Conservation (phyloP, 2,113 vertebrate species). For the Trogon melanurus region DNA sequence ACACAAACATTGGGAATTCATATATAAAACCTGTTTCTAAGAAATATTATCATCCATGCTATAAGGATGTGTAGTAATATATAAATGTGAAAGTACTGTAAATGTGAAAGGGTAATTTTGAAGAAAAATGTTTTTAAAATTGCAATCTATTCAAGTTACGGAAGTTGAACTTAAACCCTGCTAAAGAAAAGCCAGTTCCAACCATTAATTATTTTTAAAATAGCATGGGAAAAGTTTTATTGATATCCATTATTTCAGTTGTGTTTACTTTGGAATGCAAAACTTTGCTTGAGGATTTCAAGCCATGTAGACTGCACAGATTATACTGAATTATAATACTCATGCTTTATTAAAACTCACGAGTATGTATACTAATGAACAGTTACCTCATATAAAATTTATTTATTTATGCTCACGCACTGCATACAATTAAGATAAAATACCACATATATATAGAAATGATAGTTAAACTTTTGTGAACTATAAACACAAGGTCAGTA, state of each 20-base stretch:
- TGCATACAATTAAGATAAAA: slow-evolving; percentile 39
- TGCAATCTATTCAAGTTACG: not conserved
- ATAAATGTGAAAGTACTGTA: not conserved
- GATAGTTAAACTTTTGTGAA: slow-evolving; percentile 22
- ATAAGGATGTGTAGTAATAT: not conserved
- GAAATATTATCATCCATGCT: not conserved
- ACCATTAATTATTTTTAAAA: slow-evolving; percentile 1
- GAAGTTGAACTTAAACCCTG: not conserved
- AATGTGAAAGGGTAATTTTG: not conserved
- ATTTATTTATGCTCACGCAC: not conserved
- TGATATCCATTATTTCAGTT: not conserved
- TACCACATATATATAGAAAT: not conserved
- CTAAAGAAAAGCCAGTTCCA: not conserved
- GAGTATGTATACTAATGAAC: slow-evolving; percentile 11
- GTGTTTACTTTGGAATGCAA: not conserved
- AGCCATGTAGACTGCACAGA: not conserved
- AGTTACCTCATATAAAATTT: slow-evolving; percentile 13
- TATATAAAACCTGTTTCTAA: not conserved
- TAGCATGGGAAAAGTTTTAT: not conserved
- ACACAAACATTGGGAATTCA: not conserved
- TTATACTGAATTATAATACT: not conserved
- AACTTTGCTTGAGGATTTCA: slow-evolving; percentile 22
- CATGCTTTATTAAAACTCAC: not conserved
- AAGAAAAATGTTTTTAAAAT: not conserved
- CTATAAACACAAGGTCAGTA: slow-evolving; percentile 45